Evolutionary conservation across 2,888 invertebrate genomes (phyloP), one percentile per base, ranked within the genome.

Genomic region (Eulithis prunata): DNA sequence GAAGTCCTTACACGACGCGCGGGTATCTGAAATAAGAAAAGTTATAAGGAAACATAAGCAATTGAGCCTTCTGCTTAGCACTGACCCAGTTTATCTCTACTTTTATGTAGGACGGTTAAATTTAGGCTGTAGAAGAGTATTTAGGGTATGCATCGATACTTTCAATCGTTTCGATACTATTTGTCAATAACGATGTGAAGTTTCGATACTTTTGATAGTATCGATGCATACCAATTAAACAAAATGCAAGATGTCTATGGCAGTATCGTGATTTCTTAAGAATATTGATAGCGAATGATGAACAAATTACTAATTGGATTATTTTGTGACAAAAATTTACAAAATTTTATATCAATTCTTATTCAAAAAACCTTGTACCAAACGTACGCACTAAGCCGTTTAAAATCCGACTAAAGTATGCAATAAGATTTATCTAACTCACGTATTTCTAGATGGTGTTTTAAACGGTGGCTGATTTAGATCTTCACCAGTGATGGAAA

Each of bases 11-110:
- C 62, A 55, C 57, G 45, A 47, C 7, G 28, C 47, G 21, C 4
- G 28, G 11, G 55, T 55, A 55, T 63, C 53, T 62, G 57, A 68
- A 65, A 70, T 63, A 72, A 64, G 54, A 64, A 51, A 59, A 58
- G n/a, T 13, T 54, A 54, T 13, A 4, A 54, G 49, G 21, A 49
- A 49, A 49, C 49, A 21, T 13, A 49, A 21, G 21, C 46, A 47
- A 47, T 32, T 1, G 47, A 47, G 13, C 47, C 47, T 47, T 47
- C 13, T 41, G 8, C 41, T 41, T 41, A 41, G 41, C 41, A 47
- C 47, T 47, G 47, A 13, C 13, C 47, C 8, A 47, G 2, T 47
- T 14, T 13, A 47, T 47, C n/a, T 47, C 4, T 47, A 13, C 41
- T 41, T 28, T 28, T 21, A 51, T 28, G 51, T 28, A 14, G 14